phyloP scores from a whole-genome alignment of 2,113 vertebrate species.

The Paracanthobrama guichenoti region DNA sequence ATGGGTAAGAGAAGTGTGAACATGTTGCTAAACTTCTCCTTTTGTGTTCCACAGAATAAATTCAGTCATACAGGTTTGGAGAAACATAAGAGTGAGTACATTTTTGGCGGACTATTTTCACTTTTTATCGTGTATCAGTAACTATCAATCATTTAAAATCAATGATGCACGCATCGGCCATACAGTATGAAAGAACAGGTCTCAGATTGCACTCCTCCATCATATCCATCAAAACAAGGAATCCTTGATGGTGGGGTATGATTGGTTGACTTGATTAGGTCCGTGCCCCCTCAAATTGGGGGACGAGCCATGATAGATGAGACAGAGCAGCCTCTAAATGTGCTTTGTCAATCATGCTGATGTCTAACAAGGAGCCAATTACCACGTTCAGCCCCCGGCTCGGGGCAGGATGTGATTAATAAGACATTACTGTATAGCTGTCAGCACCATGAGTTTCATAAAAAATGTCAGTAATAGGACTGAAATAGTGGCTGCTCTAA shows the following conservation, averaged over 20 bases:
- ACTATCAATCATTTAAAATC: slow-evolving; percentile 12
- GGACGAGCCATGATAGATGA: slow-evolving; percentile 41
- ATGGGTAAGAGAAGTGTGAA: not conserved
- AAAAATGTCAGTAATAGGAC: slow-evolving; percentile 60
- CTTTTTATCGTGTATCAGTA: not conserved
- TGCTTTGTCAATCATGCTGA: slow-evolving; percentile 58
- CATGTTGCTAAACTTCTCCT: not conserved
- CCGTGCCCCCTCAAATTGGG: slow-evolving; percentile 49
- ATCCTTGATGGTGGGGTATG: slow-evolving; percentile 72
- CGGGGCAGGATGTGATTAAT: slow-evolving; percentile 59
- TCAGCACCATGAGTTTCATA: slow-evolving; percentile 57
- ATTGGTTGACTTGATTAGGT: slow-evolving; percentile 70
- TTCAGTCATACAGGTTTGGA: too few relatives aligned
- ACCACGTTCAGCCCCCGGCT: slow-evolving; percentile 56
- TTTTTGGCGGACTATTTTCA: not conserved
- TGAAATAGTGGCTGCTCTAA: slow-evolving; percentile 33
- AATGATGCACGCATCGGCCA: not conserved
- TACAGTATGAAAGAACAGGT: not conserved
- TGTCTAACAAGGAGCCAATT: slow-evolving; percentile 63
- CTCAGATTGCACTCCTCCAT: slow-evolving; percentile 1
- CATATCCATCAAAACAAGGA: slow-evolving; percentile 77
- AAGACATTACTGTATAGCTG: slow-evolving; percentile 51
- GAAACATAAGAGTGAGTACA: too few relatives aligned
- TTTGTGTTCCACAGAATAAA: not conserved
- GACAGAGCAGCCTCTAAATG: slow-evolving; percentile 56